These are phyloP conservation scores for Mallotus villosus DNA, from an alignment of 2,797 vertebrate genomes.

Conservation along the genomic window DNA sequence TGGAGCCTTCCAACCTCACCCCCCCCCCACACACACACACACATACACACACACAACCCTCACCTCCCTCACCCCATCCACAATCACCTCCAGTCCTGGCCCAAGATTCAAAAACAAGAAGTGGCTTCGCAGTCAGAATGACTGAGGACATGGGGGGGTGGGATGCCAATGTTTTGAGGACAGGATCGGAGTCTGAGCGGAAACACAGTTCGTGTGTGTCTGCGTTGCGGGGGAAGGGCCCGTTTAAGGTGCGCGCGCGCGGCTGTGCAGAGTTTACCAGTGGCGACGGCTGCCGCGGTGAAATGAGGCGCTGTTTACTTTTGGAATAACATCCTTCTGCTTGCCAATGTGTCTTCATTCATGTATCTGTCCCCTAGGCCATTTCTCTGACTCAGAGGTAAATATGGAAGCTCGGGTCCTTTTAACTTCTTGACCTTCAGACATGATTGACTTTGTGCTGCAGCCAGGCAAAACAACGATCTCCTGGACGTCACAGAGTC, in stretches of 20 bases:
- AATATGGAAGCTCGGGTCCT: conserved; percentile 53
- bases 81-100: neutral
- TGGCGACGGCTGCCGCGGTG: neutral
- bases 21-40: neutral
- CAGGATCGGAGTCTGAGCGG: neutral
- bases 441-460: conserved; percentile 67
- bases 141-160: neutral
- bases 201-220: neutral
- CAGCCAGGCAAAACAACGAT: conserved; percentile 62
- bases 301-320: conserved; percentile 41
- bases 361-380: conserved; percentile 17
- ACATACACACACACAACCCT: neutral
- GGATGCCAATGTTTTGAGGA: neutral
- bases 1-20: neutral
- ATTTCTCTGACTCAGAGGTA: conserved; percentile 25
- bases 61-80: neutral
- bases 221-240: neutral
- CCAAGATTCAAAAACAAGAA: neutral
- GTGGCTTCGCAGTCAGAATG: neutral
- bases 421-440: conserved; percentile 71
- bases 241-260: neutral
- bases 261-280: neutral
- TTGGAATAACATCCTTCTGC: conserved; percentile 36
- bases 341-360: neutral
- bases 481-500: conserved; percentile 54